phyloP scores from a whole-genome alignment of 2,113 vertebrate genomes.

The Hemibates koningsi region DNA sequence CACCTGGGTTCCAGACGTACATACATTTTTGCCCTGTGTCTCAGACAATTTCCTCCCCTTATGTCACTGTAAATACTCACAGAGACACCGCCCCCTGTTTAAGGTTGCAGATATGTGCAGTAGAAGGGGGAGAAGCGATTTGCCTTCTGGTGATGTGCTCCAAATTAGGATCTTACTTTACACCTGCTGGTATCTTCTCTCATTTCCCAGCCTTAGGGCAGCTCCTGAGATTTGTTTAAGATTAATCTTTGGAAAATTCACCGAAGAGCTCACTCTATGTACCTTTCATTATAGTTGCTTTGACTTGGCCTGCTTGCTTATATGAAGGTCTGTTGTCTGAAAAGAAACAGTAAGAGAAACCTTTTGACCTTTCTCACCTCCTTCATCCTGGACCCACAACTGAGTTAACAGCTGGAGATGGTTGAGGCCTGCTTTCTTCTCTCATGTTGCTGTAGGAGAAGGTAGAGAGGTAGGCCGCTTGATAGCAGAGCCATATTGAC shows the following conservation, averaged over 20 bases:
- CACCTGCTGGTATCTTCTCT: constrained; percentile 66
- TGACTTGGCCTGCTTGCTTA: neutral
- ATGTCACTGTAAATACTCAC: constrained; percentile 60
- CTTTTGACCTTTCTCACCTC: constrained; percentile 61
- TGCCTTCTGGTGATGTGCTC: constrained; percentile 44
- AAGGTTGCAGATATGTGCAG: constrained; percentile 41
- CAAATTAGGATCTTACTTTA: constrained; percentile 43
- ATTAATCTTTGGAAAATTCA: neutral
- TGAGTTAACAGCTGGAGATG: constrained; percentile 61
- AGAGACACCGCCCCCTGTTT: constrained; percentile 50
- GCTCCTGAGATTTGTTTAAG: neutral
- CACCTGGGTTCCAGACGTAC: constrained; percentile 65
- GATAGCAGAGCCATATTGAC: constrained; percentile 80
- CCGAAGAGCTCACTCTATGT: neutral
- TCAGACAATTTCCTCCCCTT: constrained; percentile 63
- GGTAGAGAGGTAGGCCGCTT: constrained; percentile 36
- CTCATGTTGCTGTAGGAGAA: constrained; percentile 55
- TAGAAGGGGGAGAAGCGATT: constrained; percentile 33
- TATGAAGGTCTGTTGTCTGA: constrained; percentile 26
- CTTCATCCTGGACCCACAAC: constrained; percentile 6
- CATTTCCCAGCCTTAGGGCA: neutral
- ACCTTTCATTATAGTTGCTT: neutral
- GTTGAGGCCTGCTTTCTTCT: constrained; percentile 44
- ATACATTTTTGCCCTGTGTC: constrained; percentile 59
- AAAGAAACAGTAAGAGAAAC: constrained; percentile 65